Percentiles rank a stretch among this genome's conserved stretches.
Conservation (phyloP, 2,888 invertebrate species). For the Unio delphinus region DNA sequence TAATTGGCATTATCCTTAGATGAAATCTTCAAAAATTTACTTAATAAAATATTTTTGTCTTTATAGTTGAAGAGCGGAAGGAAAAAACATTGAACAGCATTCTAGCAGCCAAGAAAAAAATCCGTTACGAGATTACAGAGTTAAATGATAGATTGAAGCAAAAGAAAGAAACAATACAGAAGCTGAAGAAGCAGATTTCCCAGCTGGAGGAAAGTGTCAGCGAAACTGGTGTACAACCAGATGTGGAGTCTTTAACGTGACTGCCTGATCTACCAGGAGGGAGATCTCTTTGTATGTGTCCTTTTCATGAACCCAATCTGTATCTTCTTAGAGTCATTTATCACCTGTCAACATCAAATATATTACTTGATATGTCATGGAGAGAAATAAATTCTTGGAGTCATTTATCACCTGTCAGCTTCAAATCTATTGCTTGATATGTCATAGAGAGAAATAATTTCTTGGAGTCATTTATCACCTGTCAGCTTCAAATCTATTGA, state of each 20-base stretch:
- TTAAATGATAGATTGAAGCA: conserved; percentile 69
- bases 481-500: too few relatives aligned
- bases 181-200: conserved; percentile 79
- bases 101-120: conserved; percentile 81
- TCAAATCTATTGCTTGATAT: too few relatives aligned
- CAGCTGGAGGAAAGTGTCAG: conserved; percentile 76
- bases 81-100: conserved; percentile 85
- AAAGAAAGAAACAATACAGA: conserved; percentile 77
- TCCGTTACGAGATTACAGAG: conserved; percentile 68
- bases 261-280: neutral
- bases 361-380: too few relatives aligned
- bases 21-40: neutral
- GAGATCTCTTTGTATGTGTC: neutral
- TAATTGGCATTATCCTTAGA: neutral
- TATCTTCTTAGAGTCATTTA: too few relatives aligned
- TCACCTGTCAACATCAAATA: too few relatives aligned
- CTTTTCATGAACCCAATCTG: too few relatives aligned
- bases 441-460: too few relatives aligned
- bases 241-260: conserved; percentile 38
- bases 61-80: conserved; percentile 83
- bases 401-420: too few relatives aligned
- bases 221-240: conserved; percentile 14
- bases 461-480: too few relatives aligned
- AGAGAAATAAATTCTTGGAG: too few relatives aligned
- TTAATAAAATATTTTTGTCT: neutral